Base-by-base conservation (phyloP, 1,140 invertebrate genomes). In the Akabosia matsudoensis region DNA sequence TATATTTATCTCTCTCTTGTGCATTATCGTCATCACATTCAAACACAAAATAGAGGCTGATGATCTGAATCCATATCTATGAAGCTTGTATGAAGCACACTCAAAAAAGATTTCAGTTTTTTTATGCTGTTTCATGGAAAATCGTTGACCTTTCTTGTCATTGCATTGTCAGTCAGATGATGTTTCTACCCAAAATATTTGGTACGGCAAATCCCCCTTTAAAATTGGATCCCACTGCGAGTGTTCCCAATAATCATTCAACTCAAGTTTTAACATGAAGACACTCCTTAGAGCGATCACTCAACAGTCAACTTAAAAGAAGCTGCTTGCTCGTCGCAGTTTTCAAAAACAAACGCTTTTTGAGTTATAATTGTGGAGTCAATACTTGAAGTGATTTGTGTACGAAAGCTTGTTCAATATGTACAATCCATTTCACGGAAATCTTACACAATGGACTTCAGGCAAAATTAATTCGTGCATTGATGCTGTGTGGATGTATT, bases 91-190 rank as follows among this genome's bases (percentile, higher is more conserved):
- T 7, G 37, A 45, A 45, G 37, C 7, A 45, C 7, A 45, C 18
- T 45, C 37, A 45, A 18, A 7, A 45, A 7, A 45, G 18, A 18
- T 18, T 7, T 45, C 37, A 18, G 7, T 45, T 45, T 45, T 10
- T 45, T 45, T 18, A 45, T 10, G 7, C 7, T 45, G 7, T 45
- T 45, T 45, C 37, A 45, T 45, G 37, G 54, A 56, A 22, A 56
- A 56, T 56, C 54, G 54, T 56, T 56, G 54, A 56, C 54, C 54
- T 56, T 56, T 56, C 37, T 56, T 56, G 54, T 16, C 54, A 56
- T 56, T 56, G 54, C 54, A 56, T 56, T 56, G 54, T 56, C 54
- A 56, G 4, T 45, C 37, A 18, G 7, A 45, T 45, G 37, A 45
- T 45, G 37, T 45, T 45, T 45, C 37, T 45, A 45, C 18, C 37